Percentiles rank a stretch among this genome's conserved stretches.
Evolutionary conservation across 92 coral and sea anemone species (phyloP).

Genomic region (Epizoanthus ramosus): DNA sequence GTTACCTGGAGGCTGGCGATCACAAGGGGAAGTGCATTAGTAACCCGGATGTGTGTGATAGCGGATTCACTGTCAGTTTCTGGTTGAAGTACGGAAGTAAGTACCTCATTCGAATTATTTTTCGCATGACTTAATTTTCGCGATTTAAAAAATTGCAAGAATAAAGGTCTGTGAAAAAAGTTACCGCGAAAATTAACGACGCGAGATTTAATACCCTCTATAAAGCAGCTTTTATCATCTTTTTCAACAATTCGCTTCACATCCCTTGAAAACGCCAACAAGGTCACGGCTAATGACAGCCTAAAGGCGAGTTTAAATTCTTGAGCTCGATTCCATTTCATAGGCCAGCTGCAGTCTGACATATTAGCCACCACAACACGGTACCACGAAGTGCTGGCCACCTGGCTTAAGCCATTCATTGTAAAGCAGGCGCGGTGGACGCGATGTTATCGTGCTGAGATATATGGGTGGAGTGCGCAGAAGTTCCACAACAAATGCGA

Average conservation of each 20-base stretch:
- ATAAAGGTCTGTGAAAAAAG: too few relatives aligned
- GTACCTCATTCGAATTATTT: neutral
- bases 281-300: too few relatives aligned
- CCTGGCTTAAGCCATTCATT: neutral
- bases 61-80: neutral
- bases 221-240: too few relatives aligned
- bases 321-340: neutral
- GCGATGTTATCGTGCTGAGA: neutral
- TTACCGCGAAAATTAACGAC: too few relatives aligned
- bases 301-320: too few relatives aligned
- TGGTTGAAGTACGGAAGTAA: conserved; percentile 18
- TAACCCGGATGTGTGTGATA: neutral
- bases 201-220: too few relatives aligned
- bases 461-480: conserved; percentile 13
- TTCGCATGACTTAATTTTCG: too few relatives aligned
- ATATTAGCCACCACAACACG: neutral
- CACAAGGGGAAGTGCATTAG: neutral
- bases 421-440: conserved; percentile 8
- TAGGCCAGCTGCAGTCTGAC: conserved; percentile 21
- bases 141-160: too few relatives aligned
- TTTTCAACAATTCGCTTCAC: too few relatives aligned
- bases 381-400: neutral
- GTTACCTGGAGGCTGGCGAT: neutral
- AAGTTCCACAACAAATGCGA: conserved; percentile 22
- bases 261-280: too few relatives aligned